Evolutionary conservation across 1,140 invertebrate species (phyloP), one percentile per base, ranked within the genome.

Genomic region (Drosophila bipectinata): DNA sequence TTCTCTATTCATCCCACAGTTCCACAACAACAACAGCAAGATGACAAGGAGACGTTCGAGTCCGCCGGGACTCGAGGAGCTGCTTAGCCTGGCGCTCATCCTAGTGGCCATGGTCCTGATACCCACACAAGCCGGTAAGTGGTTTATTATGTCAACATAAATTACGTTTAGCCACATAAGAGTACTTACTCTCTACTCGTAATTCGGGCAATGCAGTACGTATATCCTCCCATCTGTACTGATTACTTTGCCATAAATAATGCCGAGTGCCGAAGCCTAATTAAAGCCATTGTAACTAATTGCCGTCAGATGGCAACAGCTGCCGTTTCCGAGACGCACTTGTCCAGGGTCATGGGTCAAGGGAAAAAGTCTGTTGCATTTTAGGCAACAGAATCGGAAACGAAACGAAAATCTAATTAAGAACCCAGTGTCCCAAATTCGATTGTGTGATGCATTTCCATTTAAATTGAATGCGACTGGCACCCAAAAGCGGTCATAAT

Each of bases 11-110:
- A 30, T 90, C 91, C 18, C 18, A 57, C 84, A 91, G 90, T 68
- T 56, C 26, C 26, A 28, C 26, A 28, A 28, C 26, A 28, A 78
- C 78, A 76, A 74, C 78, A 75, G 79, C 85, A 90, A 80, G 59
- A 90, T 91, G 90, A 91, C 90, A 75, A 90, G 90, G 72, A 91
- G 90, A 85, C 90, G 90, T 91, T 91, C 90, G 90, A 91, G 90
- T 91, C 90, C 90, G 54, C 57, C 90, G 83, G 90, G 90, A 91
- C 90, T 91, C 90, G 90, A 91, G 79, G 78, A 89, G 80, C 72
- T 90, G 77, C 63, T 81, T 47, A 67, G 77, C 60, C 51, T 85
- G 44, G 58, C 72, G 52, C 77, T 90, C 66, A 76, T 77, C 68
- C 48, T 76, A 41, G 44, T 87, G 74, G 79, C 83, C 83, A 69